phyloP scores from a whole-genome alignment of 2,888 invertebrate genomes.

The Lepidonotus clava region DNA sequence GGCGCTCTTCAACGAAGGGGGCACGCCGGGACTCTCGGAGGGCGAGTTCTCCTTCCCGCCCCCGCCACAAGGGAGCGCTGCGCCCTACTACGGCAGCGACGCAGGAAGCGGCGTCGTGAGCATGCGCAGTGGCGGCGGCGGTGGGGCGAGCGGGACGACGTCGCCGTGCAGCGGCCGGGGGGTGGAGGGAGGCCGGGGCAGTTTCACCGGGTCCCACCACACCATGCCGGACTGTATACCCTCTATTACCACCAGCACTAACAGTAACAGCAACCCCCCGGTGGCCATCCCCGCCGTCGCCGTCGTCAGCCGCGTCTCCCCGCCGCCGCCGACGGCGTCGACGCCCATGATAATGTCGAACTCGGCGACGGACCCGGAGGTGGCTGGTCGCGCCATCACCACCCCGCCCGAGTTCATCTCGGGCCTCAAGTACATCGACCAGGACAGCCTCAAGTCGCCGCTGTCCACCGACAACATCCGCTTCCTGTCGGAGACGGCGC shows the following conservation, averaged over 20 bases:
- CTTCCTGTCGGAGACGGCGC: conserved; percentile 66
- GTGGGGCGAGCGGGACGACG: background rate
- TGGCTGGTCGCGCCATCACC: background rate
- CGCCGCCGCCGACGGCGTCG: background rate
- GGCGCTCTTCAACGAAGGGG: background rate
- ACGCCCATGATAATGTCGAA: background rate
- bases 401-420: conserved; percentile 66
- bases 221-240: background rate
- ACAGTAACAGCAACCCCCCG: background rate
- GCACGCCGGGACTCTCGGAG: background rate
- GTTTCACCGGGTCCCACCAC: too few relatives aligned
- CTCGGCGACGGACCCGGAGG: background rate
- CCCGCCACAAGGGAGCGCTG: background rate
- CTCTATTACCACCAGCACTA: too few relatives aligned
- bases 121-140: background rate
- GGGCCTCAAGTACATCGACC: conserved; percentile 77
- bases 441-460: conserved; percentile 75
- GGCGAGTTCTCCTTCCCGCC: conserved; percentile 30
- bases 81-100: background rate
- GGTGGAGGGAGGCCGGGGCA: background rate
- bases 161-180: background rate
- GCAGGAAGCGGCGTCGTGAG: too few relatives aligned
- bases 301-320: background rate
- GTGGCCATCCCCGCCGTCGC: background rate
- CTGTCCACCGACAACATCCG: conserved; percentile 71